A percentile compares a stretch with the other conserved stretches of the same genome.
phyloP scores from a whole-genome alignment of 1,140 invertebrate genomes.

The Ips typographus region DNA sequence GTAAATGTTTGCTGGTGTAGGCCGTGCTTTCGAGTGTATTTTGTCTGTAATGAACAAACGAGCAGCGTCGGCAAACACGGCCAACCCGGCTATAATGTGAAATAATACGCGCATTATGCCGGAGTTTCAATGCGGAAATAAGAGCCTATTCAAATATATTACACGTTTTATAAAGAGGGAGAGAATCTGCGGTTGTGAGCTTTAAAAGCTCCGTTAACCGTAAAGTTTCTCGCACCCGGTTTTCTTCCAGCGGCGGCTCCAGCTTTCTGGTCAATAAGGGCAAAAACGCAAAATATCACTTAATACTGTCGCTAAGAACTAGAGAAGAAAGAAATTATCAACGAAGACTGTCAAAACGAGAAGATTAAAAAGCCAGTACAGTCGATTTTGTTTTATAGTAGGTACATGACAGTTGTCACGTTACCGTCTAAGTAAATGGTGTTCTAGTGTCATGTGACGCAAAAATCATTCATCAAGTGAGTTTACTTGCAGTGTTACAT shows the following conservation, averaged over 20 bases:
- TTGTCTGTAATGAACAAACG: constrained; percentile 36
- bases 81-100: constrained; percentile 27
- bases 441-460: no score
- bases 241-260: background rate
- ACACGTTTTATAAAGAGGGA: constrained; percentile 5
- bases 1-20: constrained; percentile 33
- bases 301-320: no score
- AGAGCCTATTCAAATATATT: constrained; percentile 34
- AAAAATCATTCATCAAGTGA: no score
- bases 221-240: background rate
- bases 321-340: no score
- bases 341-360: no score
- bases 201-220: constrained; percentile 8
- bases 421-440: no score
- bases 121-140: constrained; percentile 36
- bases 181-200: background rate
- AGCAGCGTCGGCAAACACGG: constrained; percentile 37
- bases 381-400: no score
- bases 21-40: constrained; percentile 34
- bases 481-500: no score
- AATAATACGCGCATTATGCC: constrained; percentile 37
- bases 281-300: no score
- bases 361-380: no score
- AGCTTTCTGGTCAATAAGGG: no score
- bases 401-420: no score